phyloP scores from a whole-genome alignment of 2,113 vertebrate genomes.

The Suncus etruscus region DNA sequence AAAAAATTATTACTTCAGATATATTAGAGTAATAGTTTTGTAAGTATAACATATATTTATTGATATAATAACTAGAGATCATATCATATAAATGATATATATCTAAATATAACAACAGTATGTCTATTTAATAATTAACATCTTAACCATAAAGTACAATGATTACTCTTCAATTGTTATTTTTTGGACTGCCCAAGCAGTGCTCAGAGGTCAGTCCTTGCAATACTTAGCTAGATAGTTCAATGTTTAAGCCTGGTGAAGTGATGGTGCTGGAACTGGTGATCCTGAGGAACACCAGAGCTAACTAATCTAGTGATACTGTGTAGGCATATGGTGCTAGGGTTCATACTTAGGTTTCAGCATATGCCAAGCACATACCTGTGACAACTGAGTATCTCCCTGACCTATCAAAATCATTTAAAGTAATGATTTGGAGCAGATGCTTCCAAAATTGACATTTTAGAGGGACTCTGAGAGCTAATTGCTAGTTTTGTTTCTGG shows the following conservation, averaged over 20 bases:
- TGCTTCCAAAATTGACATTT: background rate
- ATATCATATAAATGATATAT: background rate
- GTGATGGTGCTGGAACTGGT: no score
- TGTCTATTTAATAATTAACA: background rate
- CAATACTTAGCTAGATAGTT: no score
- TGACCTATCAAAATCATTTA: background rate
- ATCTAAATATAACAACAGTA: background rate
- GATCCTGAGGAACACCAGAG: no score
- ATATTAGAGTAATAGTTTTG: background rate
- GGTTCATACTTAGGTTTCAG: no score
- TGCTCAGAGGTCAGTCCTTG: no score
- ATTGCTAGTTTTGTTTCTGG: background rate
- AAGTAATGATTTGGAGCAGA: background rate
- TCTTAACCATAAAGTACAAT: background rate
- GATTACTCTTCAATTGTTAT: conserved; percentile 5
- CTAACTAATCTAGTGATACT: no score
- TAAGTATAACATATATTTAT: background rate
- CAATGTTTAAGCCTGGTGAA: no score
- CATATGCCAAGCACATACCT: no score
- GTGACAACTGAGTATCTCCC: no score
- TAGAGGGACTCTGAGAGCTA: conserved; percentile 6
- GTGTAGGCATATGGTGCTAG: no score
- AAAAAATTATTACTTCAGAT: background rate
- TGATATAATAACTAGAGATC: conserved; percentile 22
- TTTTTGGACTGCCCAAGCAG: no score